These are phyloP conservation scores for Rousettus madagascariensis DNA, from an alignment of 2,797 vertebrate genomes.

Conservation along the genomic window DNA sequence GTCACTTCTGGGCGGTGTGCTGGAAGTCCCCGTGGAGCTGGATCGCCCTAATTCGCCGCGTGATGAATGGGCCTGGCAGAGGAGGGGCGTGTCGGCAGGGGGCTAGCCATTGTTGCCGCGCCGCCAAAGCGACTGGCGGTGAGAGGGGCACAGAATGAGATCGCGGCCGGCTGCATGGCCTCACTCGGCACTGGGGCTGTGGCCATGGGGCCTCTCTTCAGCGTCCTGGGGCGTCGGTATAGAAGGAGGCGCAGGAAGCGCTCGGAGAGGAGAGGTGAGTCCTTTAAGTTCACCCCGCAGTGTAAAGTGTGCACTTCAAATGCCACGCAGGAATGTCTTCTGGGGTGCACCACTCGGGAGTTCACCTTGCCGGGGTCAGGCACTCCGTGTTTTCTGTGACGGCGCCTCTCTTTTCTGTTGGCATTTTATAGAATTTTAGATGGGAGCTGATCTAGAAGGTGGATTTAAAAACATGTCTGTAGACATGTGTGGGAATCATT, in stretches of 20 bases:
- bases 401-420: neutral
- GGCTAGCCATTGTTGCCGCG: neutral
- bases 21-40: slow-evolving; percentile 5
- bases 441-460: neutral
- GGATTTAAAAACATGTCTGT: neutral
- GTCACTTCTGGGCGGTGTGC: slow-evolving; percentile 38
- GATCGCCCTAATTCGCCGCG: neutral
- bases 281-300: accelerated
- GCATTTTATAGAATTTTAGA: neutral
- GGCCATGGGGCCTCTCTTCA: slow-evolving; percentile 83
- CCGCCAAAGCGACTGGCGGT: neutral
- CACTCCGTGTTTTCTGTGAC: neutral
- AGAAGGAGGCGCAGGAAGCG: slow-evolving; percentile 90
- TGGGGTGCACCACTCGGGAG: neutral
- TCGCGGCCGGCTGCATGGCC: slow-evolving; percentile 79
- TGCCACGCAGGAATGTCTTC: accelerated
- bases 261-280: slow-evolving; percentile 90
- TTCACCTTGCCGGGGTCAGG: accelerated
- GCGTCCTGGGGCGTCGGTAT: slow-evolving; percentile 81
- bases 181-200: slow-evolving; percentile 76
- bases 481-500: neutral
- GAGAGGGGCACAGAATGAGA: slow-evolving; percentile 70
- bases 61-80: neutral
- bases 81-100: neutral
- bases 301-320: neutral